Evolutionary conservation across 2,113 vertebrate species (phyloP), one percentile per base, ranked within the genome.

Genomic region (Actenoides hombroni): DNA sequence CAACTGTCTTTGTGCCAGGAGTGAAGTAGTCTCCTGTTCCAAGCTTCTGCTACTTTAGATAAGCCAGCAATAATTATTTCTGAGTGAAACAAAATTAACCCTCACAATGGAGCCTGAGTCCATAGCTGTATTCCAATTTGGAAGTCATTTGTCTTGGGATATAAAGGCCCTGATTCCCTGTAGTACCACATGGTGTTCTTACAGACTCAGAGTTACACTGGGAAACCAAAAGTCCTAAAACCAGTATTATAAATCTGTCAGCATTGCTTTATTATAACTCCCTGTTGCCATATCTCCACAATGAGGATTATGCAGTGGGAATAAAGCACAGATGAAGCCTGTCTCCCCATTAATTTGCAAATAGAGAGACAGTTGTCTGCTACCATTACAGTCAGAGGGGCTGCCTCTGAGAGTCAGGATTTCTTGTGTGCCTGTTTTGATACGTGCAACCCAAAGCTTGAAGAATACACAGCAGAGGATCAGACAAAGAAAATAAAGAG

Each of bases 31-130:
- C 93, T 96, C 91, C 91, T 83, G 73, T 97, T 95, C 94, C 94
- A 97, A 97, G 95, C 95, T 96, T 96, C 96, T 97, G 94, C 95
- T 97, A 59, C 88, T 97, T 90, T 89, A 97, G 96, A 96, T 97
- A 96, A 96, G 95, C 94, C 88, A 96, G 93, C 80, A 95, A 94
- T 95, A 96, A 96, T 97, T 97, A 95, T 94, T 96, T 95, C 86
- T 92, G 81, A 96, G 91, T 89, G 91, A 96, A 94, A 95, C 46
- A 95, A 95, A 92, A 96, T 96, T 96, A 96, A 96, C 94, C 86
- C 86, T 95, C 94, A 92, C 94, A 95, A 92, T 91, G 89, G 77
- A 95, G 73, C 35, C 69, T 37, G 80, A 88, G 82, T 90, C 85
- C 79, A 90, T 85, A 80, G 82, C 63, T 70, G 51, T 77, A 57